Conservation (phyloP, 2,797 vertebrate species). For the Sebastes kiyomatsui region DNA sequence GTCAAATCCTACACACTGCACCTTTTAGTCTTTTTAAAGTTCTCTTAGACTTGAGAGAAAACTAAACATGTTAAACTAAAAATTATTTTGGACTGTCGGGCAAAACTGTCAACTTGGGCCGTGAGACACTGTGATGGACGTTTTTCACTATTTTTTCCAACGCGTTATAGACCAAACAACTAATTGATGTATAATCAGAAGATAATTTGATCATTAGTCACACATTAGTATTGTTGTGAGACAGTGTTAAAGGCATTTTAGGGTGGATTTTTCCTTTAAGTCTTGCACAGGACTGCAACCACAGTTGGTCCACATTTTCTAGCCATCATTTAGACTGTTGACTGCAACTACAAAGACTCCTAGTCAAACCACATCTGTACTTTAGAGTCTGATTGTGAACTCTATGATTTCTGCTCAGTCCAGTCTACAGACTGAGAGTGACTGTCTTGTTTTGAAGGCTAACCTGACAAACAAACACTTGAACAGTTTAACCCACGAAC, state of each 20-base stretch:
- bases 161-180: too few relatives aligned
- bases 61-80: neutral
- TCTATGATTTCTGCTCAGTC: neutral
- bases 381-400: neutral
- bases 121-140: neutral
- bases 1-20: too few relatives aligned
- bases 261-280: constrained; percentile 52
- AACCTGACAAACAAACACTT: constrained; percentile 18
- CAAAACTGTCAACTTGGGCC: too few relatives aligned
- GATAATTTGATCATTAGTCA: neutral
- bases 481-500: constrained; percentile 20
- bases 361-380: neutral
- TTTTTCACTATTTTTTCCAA: neutral
- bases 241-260: constrained; percentile 9
- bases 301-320: constrained; percentile 47
- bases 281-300: constrained; percentile 46
- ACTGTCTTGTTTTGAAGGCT: constrained; percentile 10
- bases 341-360: constrained; percentile 1
- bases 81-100: neutral
- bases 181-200: neutral
- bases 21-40: neutral
- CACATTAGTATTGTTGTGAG: neutral
- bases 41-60: neutral
- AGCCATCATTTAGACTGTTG: constrained; percentile 13
- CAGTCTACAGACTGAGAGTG: neutral